Evolutionary conservation across 2,888 invertebrate genomes (phyloP).

Genomic region (Apotomis capreana): DNA sequence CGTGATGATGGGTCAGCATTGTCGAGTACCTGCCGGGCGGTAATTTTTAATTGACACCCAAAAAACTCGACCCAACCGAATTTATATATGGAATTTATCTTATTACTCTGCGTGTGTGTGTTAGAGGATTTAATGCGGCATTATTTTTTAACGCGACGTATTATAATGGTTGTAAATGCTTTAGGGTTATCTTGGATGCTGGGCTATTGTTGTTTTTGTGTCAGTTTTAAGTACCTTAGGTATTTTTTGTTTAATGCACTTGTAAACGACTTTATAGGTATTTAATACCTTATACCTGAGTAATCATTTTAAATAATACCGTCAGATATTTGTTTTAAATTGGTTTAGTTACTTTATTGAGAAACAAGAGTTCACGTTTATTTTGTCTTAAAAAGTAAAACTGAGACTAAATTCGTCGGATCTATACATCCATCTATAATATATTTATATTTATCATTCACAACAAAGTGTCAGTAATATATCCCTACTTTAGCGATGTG

Average conservation of each 20-base stretch:
- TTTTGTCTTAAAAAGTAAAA: no score
- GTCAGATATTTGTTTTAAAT: no score
- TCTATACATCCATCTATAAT: no score
- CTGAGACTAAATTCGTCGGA: no score
- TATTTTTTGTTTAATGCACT: constrained; percentile 21
- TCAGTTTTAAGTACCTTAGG: constrained; percentile 33
- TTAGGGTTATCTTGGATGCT: constrained; percentile 43
- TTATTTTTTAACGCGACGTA: constrained; percentile 59
- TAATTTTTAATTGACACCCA: constrained; percentile 81
- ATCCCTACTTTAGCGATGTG: no score
- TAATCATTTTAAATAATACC: no score
- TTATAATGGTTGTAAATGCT: constrained; percentile 50
- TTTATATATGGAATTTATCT: constrained; percentile 80
- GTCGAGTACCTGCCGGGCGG: constrained; percentile 75
- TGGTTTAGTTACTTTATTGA: no score
- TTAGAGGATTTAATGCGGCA: constrained; percentile 61
- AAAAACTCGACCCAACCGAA: constrained; percentile 73
- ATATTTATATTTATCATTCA: no score
- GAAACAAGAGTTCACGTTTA: no score
- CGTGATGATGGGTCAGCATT: constrained; percentile 48
- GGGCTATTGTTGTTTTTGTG: constrained; percentile 32
- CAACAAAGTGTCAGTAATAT: no score
- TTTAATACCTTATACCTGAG: no score
- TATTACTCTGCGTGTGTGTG: constrained; percentile 66
- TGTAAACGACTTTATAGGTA: neutral